Conservation (phyloP, 2,888 invertebrate species). For the Icerya purchasi region DNA sequence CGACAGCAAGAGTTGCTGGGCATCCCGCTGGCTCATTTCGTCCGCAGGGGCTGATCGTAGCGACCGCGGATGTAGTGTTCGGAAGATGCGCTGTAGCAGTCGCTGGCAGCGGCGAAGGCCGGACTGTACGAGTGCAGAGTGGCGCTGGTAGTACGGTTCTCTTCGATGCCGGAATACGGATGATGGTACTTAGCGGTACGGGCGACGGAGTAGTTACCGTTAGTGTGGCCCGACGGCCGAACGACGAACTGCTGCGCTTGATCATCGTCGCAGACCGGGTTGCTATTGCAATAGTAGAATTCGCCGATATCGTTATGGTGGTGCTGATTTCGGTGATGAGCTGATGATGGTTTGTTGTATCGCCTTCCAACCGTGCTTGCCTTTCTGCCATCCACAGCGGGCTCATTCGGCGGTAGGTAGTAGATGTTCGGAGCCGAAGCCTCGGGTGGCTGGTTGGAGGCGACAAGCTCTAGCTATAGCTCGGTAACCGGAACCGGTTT, state of each 20-base stretch:
- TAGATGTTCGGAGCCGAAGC: background rate
- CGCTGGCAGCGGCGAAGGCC: background rate
- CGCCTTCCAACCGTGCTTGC: background rate
- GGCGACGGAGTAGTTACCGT: constrained; percentile 34
- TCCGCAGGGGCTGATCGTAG: background rate
- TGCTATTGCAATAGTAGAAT: background rate
- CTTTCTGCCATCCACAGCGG: no score
- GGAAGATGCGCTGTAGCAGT: background rate
- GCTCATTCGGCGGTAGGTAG: no score
- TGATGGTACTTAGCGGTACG: constrained; percentile 27
- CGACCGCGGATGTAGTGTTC: background rate
- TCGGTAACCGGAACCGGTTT: constrained; percentile 72
- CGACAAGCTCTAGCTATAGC: constrained; percentile 90
- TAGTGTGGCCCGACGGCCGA: background rate
- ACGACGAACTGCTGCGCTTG: background rate
- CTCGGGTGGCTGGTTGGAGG: constrained; percentile 31
- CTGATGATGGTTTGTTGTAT: background rate
- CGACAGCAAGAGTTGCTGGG: no score
- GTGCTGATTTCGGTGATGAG: background rate
- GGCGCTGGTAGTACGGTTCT: no score
- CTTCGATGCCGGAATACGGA: no score
- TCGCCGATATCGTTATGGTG: background rate
- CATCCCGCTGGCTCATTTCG: no score
- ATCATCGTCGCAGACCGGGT: background rate
- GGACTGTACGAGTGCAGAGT: no score